Evolutionary conservation across 2,888 invertebrate species (phyloP), one percentile per base, ranked within the genome.

Genomic region (Halictus quadricinctus): DNA sequence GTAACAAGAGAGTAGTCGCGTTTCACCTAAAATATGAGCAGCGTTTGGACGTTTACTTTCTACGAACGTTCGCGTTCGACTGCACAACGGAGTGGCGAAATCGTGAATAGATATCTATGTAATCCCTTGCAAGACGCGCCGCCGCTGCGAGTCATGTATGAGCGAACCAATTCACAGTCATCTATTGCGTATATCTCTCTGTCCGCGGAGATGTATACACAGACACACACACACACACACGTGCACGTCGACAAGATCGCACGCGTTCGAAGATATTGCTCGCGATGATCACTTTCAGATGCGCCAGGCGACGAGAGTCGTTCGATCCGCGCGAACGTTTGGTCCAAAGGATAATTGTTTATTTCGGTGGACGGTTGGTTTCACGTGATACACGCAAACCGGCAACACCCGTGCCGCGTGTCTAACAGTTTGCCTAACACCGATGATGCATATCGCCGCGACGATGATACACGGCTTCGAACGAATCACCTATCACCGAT

Each of bases 81-180:
- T 83, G 86, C 81, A 81, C 86, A 83, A 86, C 77, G 36, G 75
- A 80, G 66, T 87, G 87, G 41, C 87, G 87, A 86, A 87, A 87
- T 83, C 87, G n/a, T 66, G 86, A 86, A 83, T 83, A 86, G 87
- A 87, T 87, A 87, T 86, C 87, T 83, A 72, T 85, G 86, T 87
- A 87, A 87, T 87, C 86, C 87, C 43, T 74, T 60, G 86, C 79
- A 87, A 87, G 87, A 87, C 83, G 85, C 81, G 82, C 76, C 81
- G 82, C 76, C 77, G 80, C 29, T 81, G 58, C 76, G 79, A 81
- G 79, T 80, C 85, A 75, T 86, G 81, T 83, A 86, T 83, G 81
- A 77, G 83, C 83, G 86, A 85, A 84, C 83, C 87, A 78, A 87
- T 87, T 80, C 87, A 79, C 79, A 83, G 72, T 72, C 83, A 75